Conservation (phyloP, 2,113 vertebrate species). For the Tringa solitaria region DNA sequence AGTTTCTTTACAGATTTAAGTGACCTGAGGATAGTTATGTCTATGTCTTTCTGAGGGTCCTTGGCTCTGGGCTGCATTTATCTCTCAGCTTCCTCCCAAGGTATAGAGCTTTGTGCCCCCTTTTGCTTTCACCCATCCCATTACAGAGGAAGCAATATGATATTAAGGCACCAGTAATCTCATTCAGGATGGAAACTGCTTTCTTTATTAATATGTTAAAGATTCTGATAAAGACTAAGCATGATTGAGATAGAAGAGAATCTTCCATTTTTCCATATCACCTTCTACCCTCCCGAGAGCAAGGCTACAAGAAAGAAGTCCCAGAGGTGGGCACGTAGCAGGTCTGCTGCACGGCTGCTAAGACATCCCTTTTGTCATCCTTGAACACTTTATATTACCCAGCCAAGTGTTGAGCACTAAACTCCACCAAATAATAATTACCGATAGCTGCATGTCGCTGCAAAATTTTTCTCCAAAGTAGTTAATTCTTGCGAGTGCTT, state of each 20-base stretch:
- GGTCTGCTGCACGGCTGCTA: neutral
- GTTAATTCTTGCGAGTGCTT: neutral
- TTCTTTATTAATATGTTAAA: neutral
- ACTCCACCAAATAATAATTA: neutral
- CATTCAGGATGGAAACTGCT: neutral
- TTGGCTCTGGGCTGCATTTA: neutral
- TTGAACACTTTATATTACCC: neutral
- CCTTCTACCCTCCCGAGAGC: neutral
- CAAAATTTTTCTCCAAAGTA: neutral
- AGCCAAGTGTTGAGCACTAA: neutral
- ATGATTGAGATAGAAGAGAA: neutral
- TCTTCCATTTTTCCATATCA: neutral
- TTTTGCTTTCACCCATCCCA: neutral
- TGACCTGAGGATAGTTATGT: neutral
- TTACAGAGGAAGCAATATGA: neutral
- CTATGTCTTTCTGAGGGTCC: neutral
- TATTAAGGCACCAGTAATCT: neutral
- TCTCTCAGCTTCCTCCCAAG: neutral
- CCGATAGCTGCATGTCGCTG: neutral
- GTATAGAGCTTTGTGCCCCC: neutral
- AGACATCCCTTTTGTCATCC: neutral
- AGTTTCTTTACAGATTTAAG: neutral
- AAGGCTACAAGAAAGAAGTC: neutral
- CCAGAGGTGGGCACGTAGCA: neutral
- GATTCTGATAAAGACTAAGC: neutral